Base-by-base conservation (phyloP, 2,113 vertebrate species). In the Tachysurus fulvidraco region DNA sequence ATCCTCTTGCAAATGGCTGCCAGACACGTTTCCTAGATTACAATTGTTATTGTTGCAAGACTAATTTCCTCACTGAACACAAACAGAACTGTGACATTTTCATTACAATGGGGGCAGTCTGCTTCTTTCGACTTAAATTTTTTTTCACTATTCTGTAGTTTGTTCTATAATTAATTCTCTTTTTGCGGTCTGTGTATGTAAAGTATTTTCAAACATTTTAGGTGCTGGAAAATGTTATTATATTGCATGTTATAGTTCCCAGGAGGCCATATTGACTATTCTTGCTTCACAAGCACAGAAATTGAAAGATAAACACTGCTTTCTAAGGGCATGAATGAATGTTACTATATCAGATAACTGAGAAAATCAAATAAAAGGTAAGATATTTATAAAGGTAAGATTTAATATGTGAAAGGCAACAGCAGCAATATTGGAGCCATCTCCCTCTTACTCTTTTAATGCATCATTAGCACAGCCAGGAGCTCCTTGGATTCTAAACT, bases 41-140 rank as follows among this genome's bases (percentile, higher is more conserved):
- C 69, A 86, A 81, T 77, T 91, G 79, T 86, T 87, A 89, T 83
- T 91, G 71, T 76, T 76, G 77, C 84, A 87, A 87, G 87, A 90
- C 89, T 88, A 89, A 89, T 84, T 89, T 89, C 74, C 30, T 65
- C 52, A 54, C 77, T 89, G 82, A 91, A 86, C 74, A 78, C 87
- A 86, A 81, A 88, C 28, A 88, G 54, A 90, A 81, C 44, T 28
- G 44, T 90, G 89, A 74, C 84, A 87, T 87, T 90, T 90, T 90
- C 69, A 64, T 83, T 54, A 83, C 36, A 28, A 21, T 57, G 41
- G 50, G 50, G 88, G 50, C 60, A 74, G 44, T 57, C 52, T 84
- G 80, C 30, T 64, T 65, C 10, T 50, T 74, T 25, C 44, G 50
- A 36, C 44, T 21, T 19, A 8, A 19, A 69, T 4, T 30, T 17